These are phyloP conservation scores for Pelodytes ibericus DNA, from an alignment of 2,797 vertebrate species.

Conservation along the genomic window DNA sequence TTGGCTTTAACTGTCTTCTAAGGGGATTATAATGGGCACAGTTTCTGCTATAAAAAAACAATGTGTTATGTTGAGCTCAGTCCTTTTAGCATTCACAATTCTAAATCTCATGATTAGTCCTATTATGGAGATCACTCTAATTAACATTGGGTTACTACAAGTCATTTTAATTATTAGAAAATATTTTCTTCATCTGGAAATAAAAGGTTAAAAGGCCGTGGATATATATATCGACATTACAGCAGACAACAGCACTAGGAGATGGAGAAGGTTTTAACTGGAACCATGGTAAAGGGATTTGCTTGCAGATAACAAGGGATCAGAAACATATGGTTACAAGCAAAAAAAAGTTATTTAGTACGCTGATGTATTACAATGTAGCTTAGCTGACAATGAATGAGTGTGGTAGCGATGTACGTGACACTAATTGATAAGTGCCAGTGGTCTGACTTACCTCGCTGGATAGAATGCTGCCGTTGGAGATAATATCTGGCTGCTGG, in stretches of 20 bases:
- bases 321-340: slow-evolving; percentile 42
- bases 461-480: slow-evolving; percentile 94
- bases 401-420: slow-evolving; percentile 55
- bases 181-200: background rate
- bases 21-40: slow-evolving; percentile 37
- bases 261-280: slow-evolving; percentile 28
- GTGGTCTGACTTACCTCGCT: slow-evolving; percentile 84
- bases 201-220: background rate
- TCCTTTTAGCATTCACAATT: background rate
- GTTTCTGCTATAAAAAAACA: background rate
- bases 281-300: slow-evolving; percentile 36
- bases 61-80: background rate
- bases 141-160: no score
- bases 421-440: slow-evolving; percentile 34
- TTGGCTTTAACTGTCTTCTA: slow-evolving; percentile 59
- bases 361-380: slow-evolving; percentile 30
- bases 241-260: slow-evolving; percentile 1
- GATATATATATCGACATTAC: background rate
- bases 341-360: slow-evolving; percentile 36
- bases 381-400: slow-evolving; percentile 22
- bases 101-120: no score
- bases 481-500: slow-evolving; percentile 97
- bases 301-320: slow-evolving; percentile 42
- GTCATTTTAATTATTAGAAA: no score
- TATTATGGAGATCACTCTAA: no score